Conservation (phyloP, 2,797 vertebrate genomes). For the Ptychadena robeensis region DNA sequence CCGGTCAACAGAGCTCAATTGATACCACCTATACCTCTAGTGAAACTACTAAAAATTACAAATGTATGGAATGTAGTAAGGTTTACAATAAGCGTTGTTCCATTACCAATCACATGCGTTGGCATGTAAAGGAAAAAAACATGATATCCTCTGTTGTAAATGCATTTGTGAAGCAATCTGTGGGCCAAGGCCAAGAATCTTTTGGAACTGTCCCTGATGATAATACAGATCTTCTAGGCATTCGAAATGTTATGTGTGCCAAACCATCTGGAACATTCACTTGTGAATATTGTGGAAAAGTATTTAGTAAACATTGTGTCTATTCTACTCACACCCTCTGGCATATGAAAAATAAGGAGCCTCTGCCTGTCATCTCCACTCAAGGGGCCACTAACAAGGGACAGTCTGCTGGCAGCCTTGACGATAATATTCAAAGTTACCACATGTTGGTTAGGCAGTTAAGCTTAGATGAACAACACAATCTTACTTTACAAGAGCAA, state of each 20-base stretch:
- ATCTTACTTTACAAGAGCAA: background rate
- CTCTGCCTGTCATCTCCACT: background rate
- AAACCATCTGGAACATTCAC: background rate
- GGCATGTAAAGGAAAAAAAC: conserved; percentile 16
- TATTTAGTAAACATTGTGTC: conserved; percentile 35
- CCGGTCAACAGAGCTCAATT: background rate
- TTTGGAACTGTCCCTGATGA: background rate
- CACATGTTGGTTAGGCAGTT: background rate
- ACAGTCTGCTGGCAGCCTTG: no score
- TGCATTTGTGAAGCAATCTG: background rate
- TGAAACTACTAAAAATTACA: conserved; percentile 16
- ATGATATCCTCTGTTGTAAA: background rate
- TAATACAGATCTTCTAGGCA: no score
- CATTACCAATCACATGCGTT: conserved; percentile 1
- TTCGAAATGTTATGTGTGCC: background rate
- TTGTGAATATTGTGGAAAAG: conserved; percentile 33
- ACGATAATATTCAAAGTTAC: background rate
- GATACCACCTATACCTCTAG: background rate
- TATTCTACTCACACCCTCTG: conserved; percentile 59
- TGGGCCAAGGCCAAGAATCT: background rate
- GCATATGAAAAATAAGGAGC: conserved; percentile 52
- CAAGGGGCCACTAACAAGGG: background rate
- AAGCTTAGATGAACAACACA: background rate
- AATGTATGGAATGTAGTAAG: conserved; percentile 49
- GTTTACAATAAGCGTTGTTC: background rate